Base-by-base conservation (phyloP, 1,140 invertebrate species). In the Semibalanus balanoides region DNA sequence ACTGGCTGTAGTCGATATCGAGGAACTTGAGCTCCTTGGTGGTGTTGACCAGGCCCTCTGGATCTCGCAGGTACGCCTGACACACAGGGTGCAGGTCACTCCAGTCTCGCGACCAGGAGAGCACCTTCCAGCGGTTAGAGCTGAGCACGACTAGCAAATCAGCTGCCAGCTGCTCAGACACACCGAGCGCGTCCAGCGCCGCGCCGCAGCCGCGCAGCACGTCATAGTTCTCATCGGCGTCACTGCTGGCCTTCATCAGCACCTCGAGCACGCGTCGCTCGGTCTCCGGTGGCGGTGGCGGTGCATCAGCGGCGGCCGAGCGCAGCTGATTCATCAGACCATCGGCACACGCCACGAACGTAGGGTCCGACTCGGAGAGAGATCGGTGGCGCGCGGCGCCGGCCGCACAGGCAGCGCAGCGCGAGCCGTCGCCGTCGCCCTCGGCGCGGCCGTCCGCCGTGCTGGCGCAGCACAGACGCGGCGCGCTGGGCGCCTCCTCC, bases 1-100 rank as follows among this genome's bases (percentile, higher is more conserved):
- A 89, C 78, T 87, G 87, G 40, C 86, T 87, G 78, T 89, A 89
- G 81, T 89, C 88, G 74, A 89, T 88, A 76, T 89, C 88, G 0
- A 89, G 80, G 81, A 87, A 89, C 80, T 89, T 89, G 7, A 89
- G 81, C 77, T 88, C 87, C 64, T 87, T 88, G 74, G 87, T 86
- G 27, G 85, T 84, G 78, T 87, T 88, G 30, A 87, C 84, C 79
- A 88, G 87, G 31, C 86, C 84, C 75, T 88, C 86, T 0, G 86
- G 85, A 77, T 88, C 86, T 11, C 70, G 70, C 27, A 89, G 79
- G 80, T 89, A 90, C 69, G 85, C 84, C 74, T 87, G 85, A 82
- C 89, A 90, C 17, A 88, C 79, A 30, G 81, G 81, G 73, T 86
- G 86, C 40, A 90, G 81, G 76, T 88, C 86, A 40, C 83, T 82